Evolutionary conservation across 2,113 vertebrate species (phyloP).

Genomic region (Pseudorhombus dupliciocellatus): DNA sequence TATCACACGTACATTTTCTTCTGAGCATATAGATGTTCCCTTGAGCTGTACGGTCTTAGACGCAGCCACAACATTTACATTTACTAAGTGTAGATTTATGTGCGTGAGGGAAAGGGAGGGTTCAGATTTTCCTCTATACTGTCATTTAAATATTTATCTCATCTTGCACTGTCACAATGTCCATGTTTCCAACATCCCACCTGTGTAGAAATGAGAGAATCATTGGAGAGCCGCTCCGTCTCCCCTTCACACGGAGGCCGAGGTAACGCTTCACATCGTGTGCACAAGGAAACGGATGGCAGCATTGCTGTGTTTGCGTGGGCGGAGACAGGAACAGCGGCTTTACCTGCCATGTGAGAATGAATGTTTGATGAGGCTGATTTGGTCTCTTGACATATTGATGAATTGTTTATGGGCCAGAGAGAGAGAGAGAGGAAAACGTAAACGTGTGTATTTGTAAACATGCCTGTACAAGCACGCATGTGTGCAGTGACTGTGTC

Average conservation of each 20-base stretch:
- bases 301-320: constrained; percentile 15
- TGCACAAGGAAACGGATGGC: neutral
- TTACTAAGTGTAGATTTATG: neutral
- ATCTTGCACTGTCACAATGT: constrained; percentile 7
- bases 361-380: constrained; percentile 57
- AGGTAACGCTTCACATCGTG: neutral
- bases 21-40: constrained; percentile 26
- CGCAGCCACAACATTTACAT: constrained; percentile 17
- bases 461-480: neutral
- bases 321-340: constrained; percentile 12
- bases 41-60: neutral
- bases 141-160: constrained; percentile 44
- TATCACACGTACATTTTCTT: constrained; percentile 6
- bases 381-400: constrained; percentile 47
- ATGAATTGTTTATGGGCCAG: constrained; percentile 59
- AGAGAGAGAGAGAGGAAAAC: neutral
- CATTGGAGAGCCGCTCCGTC: neutral
- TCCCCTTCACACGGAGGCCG: neutral
- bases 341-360: constrained; percentile 40
- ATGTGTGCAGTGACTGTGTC: neutral
- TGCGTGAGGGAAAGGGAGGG: neutral
- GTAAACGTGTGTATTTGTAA: neutral
- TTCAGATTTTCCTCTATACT: constrained; percentile 3
- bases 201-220: neutral
- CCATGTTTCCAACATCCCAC: constrained; percentile 10